Conservation (phyloP, 2,797 vertebrate species). For the Bradypodion ventrale region DNA sequence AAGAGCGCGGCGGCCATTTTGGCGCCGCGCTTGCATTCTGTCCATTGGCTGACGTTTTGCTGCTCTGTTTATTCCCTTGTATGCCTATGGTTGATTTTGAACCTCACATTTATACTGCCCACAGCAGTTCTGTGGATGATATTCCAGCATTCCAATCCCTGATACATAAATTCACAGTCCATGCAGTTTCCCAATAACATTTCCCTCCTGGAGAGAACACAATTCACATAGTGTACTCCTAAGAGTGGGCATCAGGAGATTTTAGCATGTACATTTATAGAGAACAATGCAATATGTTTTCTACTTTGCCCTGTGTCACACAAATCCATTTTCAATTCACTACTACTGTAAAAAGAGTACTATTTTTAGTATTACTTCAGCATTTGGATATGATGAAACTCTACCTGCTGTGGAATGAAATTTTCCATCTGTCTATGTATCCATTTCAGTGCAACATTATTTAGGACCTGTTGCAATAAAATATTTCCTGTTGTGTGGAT, state of each 20-base stretch:
- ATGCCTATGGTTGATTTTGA: neutral
- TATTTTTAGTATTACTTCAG: conserved; percentile 24
- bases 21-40: too few relatives aligned
- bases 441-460: conserved; percentile 43
- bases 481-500: conserved; percentile 46
- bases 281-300: neutral
- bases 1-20: too few relatives aligned
- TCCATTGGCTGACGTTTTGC: neutral
- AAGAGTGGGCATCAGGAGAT: neutral
- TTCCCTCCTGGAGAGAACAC: neutral
- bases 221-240: neutral
- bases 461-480: conserved; percentile 52
- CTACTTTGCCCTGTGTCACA: neutral
- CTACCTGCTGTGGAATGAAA: conserved; percentile 14
- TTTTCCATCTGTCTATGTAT: conserved; percentile 23
- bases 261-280: neutral
- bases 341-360: conserved; percentile 29
- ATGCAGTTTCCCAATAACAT: neutral
- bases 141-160: neutral
- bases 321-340: conserved; percentile 26
- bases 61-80: neutral
- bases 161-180: neutral
- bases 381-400: conserved; percentile 38
- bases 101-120: neutral
- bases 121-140: neutral